These are phyloP conservation scores for Cosmopolites sordidus DNA, from an alignment of 2,888 invertebrate species.

Conservation along the genomic window DNA sequence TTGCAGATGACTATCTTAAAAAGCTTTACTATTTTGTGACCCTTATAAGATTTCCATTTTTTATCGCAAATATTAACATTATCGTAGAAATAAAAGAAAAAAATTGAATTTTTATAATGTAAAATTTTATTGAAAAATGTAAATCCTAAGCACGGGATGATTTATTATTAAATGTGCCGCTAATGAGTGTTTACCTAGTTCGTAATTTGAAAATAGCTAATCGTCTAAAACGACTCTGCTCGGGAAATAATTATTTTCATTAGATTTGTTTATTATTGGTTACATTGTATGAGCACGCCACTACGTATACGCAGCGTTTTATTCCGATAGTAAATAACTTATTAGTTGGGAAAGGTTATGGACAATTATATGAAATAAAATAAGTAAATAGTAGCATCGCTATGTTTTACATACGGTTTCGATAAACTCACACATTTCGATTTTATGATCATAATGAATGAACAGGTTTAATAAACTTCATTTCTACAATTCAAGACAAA, in stretches of 20 bases:
- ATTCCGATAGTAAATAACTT: constrained; percentile 27
- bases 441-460: too few species aligned
- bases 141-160: background rate
- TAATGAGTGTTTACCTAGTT: background rate
- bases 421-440: too few species aligned
- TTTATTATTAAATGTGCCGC: background rate
- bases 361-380: constrained; percentile 25
- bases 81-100: too few species aligned
- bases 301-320: constrained; percentile 9
- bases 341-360: constrained; percentile 33
- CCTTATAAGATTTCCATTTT: too few species aligned
- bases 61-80: too few species aligned
- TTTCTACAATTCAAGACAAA: too few species aligned
- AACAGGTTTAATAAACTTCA: too few species aligned
- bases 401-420: too few species aligned
- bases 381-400: constrained; percentile 18
- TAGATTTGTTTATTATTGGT: constrained; percentile 15
- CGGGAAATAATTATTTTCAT: constrained; percentile 16
- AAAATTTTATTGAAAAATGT: too few species aligned
- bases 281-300: constrained; percentile 3
- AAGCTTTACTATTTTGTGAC: too few species aligned
- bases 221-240: background rate
- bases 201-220: background rate
- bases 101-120: too few species aligned
- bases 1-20: too few species aligned